Evolutionary conservation across 2,888 invertebrate species (phyloP), one percentile per base, ranked within the genome.

Genomic region (Aricia artaxerxes): DNA sequence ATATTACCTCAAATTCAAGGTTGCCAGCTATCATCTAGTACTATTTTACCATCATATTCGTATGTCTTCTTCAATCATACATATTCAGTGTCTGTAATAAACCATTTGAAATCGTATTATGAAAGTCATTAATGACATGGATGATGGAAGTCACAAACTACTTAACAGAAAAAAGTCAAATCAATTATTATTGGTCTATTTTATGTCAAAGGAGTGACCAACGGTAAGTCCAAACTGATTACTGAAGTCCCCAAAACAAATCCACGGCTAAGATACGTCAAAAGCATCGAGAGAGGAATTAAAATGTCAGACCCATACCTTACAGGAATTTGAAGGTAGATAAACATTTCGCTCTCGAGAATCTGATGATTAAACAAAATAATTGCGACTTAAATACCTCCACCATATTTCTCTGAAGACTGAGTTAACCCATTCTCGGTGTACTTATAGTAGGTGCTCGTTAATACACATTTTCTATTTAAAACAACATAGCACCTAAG

Each of bases 181-280:
- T 61, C 60, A 31, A 64, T 64, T 24, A 64, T 9, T 64, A 64
- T 31, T 64, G n/a, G 24, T 9, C 61, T 61, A 61, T 24, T 31
- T 24, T 7, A n/a, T 64, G 64, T 64, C 31, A 64, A 64, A 31
- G 31, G 4, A 64, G 31, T 31, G 64, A 31, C 64, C 64, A 64
- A 64, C 64, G 64, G 64, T 38, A 69, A 69, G 35, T 53, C 80
- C 79, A 79, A 82, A 82, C 83, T 82, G 85, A 86, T 87, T 85
- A 84, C 78, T 81, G 85, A 84, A 83, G 87, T 87, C 86, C 85
- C 84, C 80, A 83, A 84, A 85, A 86, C 86, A 88, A 88, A 88
- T 88, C 88, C 88, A 81, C 78, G 82, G 86, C 84, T 87, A 83
- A 82, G 82, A 84, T 82, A 80, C 85, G 89, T 88, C 88, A 89